Evolutionary conservation across 2,113 vertebrate species (phyloP), one percentile per base, ranked within the genome.

Genomic region (Nothoprocta perdicaria): DNA sequence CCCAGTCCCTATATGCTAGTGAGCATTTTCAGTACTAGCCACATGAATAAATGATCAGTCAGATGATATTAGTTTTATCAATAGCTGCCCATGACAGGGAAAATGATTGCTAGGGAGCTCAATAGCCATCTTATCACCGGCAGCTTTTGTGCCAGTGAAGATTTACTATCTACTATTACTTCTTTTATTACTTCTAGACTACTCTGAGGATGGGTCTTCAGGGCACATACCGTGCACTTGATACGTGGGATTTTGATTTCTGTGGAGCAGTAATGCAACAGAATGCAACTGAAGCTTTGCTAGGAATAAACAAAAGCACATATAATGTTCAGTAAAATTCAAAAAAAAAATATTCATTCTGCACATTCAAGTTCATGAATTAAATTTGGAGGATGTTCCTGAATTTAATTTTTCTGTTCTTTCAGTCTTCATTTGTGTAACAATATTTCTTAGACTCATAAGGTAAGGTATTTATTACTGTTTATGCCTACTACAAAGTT

Each of bases 401-500:
- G 63, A 50, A 87, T 82, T 89, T 80, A 45, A 87, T 89, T 79
- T 92, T 9, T 40, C 12, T 58, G 12, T 50, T 93, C 81, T 19
- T 48, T n/a, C 61, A 27, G 26, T 85, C 50, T 76, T 87, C 60
- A 66, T 23, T 84, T 89, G 45, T 45, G 50, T 81, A 88, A 78
- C 0, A 86, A 48, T 75, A 86, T 33, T 29, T 52, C 21, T 84
- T 77, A 83, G 40, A 26, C 60, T 84, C 31, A 5, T 31, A 61
- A 93, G 12, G 22, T n/a, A 57, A 84, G 1, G 0, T 88, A 48
- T 69, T 93, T 80, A 84, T 65, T 90, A 86, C 68, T 68, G 53
- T 53, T 89, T 69, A 43, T 58, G 13, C 79, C 89, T 93, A 76
- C 75, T 81, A 86, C 26, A 48, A 43, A 72, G 31, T 81, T 86